Evolutionary conservation across 2,113 vertebrate species (phyloP).

Genomic region (Pagrus major): DNA sequence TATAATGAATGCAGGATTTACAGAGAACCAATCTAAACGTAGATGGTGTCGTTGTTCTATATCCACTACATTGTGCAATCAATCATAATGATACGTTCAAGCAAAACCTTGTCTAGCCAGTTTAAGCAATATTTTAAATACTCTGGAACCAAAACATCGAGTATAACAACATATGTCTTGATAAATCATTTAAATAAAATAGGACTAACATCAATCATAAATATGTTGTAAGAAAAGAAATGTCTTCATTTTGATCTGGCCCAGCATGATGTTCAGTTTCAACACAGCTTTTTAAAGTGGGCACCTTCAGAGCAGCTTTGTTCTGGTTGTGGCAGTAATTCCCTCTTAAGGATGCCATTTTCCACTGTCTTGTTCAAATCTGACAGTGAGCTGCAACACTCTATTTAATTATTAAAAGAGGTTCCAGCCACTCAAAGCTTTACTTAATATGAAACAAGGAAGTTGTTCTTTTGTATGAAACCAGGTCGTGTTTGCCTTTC

Average conservation of each 20-base stretch:
- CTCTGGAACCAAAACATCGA: too few relatives aligned
- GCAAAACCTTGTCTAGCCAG: too few relatives aligned
- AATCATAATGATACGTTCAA: too few relatives aligned
- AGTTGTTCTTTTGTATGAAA: background rate
- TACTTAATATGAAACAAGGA: slow-evolving; percentile 26
- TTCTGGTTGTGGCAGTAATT: background rate
- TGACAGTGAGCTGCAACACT: background rate
- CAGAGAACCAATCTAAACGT: too few relatives aligned
- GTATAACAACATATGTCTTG: too few relatives aligned
- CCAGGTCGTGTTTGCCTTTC: background rate
- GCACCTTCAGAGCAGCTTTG: background rate
- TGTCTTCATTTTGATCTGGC: background rate
- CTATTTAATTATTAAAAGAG: background rate
- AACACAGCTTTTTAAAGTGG: background rate
- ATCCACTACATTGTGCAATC: too few relatives aligned
- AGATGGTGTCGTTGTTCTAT: too few relatives aligned
- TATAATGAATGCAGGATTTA: too few relatives aligned
- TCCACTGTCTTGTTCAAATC: background rate
- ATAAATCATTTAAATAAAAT: too few relatives aligned
- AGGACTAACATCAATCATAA: background rate
- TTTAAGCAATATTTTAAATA: too few relatives aligned
- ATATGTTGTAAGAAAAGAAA: background rate
- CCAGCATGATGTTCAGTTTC: background rate
- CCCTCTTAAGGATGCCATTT: background rate
- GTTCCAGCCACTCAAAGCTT: background rate